Base-by-base conservation (phyloP, 1,140 invertebrate genomes). In the Vanessa tameamea region DNA sequence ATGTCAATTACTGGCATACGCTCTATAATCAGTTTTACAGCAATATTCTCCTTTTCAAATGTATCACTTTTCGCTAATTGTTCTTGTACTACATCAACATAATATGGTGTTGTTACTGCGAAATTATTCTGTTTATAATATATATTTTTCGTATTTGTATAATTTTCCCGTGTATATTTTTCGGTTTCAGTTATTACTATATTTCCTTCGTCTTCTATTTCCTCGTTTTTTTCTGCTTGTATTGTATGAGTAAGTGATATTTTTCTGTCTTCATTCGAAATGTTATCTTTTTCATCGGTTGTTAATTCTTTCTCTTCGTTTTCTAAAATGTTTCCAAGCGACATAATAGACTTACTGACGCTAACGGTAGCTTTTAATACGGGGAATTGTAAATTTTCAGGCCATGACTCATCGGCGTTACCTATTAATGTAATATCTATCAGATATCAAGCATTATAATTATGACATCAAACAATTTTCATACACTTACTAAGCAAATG, bases 381-480 rank as follows among this genome's bases (percentile, higher is more conserved):
- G 51, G 79, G 75, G 31, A 73, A 72, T 6, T 64, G 23, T 48
- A 83, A 68, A 75, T 85, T 72, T 70, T 76, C 77, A 47, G 89
- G 88, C 90, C 90, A 92, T 47, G 72, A 69, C 78, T 92, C 90
- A 59, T 92, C 88, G 4, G 77, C 83, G 59, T 82, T 76, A 80
- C 82, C 90, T 92, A n/a, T 50, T 59, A 70, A 63, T 63, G 59
- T 67, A 59, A 73, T 43, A 64, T 51, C 26, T 31, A 31, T 31
- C 1, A 31, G 50, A 57, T 26, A 43, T 43, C 8, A 43, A 9
- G 37, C 7, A 43, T 43, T 43, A 11, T 43, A 43, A 43, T 43
- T 43, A 43, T 6, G 9, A 9, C 37, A 43, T 43, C 1, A 1
- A 43, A 9, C 8, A 43, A 9, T 43, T 43, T 43, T 43, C 8